A percentile compares a stretch with the other conserved stretches of the same genome.
phyloP scores from a whole-genome alignment of 2,113 vertebrate species.

The Mionectes macconnelli region DNA sequence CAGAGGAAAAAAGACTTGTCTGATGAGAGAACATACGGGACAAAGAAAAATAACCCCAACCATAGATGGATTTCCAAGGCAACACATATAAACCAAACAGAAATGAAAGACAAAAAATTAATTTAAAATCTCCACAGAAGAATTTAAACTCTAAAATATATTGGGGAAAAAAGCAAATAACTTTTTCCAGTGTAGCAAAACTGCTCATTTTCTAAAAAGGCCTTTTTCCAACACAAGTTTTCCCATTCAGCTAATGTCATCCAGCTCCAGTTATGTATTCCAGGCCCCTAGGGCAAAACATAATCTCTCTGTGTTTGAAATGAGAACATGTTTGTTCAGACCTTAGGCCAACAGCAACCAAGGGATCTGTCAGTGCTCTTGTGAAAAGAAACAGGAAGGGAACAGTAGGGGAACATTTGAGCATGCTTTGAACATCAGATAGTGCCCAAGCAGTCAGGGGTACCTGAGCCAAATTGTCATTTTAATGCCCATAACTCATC shows the following conservation, averaged over 20 bases:
- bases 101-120: not conserved
- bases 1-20: not conserved
- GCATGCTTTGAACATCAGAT: not conserved
- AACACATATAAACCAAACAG: not conserved
- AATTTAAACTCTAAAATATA: not conserved
- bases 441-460: not conserved
- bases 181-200: not conserved
- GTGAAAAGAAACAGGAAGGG: not conserved
- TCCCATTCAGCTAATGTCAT: slow-evolving; percentile 13
- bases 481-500: not conserved
- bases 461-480: not conserved
- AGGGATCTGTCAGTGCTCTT: not conserved
- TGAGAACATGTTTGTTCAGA: not conserved
- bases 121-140: not conserved
- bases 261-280: not conserved
- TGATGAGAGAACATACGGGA: not conserved
- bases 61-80: slow-evolving; percentile 23
- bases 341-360: slow-evolving; percentile 7
- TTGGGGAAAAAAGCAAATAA: not conserved
- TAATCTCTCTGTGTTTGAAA: slow-evolving; percentile 13
- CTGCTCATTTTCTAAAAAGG: not conserved
- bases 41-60: not conserved
- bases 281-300: slow-evolving; percentile 11
- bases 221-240: not conserved
- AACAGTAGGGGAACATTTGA: not conserved